Base-by-base conservation (phyloP, 2,113 vertebrate genomes). In the Cryptotis parvus region DNA sequence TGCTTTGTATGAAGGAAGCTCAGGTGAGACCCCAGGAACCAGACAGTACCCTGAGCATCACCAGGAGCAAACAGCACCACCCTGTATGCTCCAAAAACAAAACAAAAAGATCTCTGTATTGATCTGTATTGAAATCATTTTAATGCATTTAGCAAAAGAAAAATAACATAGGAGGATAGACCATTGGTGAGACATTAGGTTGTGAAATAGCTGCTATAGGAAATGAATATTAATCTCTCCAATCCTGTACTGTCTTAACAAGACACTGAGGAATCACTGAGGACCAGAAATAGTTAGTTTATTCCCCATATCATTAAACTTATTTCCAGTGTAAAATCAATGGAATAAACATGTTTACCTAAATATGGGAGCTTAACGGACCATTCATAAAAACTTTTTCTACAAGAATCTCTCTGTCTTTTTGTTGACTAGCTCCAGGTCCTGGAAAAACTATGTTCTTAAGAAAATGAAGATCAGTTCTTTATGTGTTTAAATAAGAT, bases 251-350 rank as follows among this genome's bases (percentile, higher is more conserved):
- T 33, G 10, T 68, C 75, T 65, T 35, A 65, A 14, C 6, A 79
- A 55, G 18, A 90, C 88, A 69, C 1, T 63, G 9, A 92, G 11
- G 41, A 82, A 73, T 0, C 27, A 79, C 66, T 31, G 12, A 77
- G 52, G 18, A 49, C 3, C 49, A 41, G 8, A 79, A 83, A 75
- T 9, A 39, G 33, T 89, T 78, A 93, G 84, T 86, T 37, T 95
- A 72, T 22, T 58, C 55, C 18, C 24, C 55, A 58, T 58, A 58
- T 45, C 4, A 1, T 87, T 8, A 70, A 74, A 41, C 1, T 22
- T 58, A 91, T 92, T 76, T 27, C 4, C 22, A 55, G 5, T 27
- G 3, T 80, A 82, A 87, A 87, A 10, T 18, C 90, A 29, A 70
- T 90, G n/a, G 31, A 3, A 37, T 41, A 83, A 41, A 39, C 2